Evolutionary conservation across 1,140 invertebrate genomes (phyloP).

Genomic region (Apocrypta bakeri): DNA sequence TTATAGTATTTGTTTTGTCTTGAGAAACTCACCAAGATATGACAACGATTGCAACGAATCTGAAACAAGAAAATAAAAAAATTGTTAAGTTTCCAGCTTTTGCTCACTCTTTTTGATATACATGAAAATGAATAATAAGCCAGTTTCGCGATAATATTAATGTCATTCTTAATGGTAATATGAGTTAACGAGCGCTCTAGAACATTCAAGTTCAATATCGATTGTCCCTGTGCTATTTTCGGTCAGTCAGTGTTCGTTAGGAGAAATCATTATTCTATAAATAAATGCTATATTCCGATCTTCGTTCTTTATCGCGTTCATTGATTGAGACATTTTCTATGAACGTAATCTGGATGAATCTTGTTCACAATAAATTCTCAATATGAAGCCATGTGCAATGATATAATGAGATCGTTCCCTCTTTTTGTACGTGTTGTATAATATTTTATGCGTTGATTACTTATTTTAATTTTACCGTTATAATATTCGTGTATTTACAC

Average conservation of each 20-base stretch:
- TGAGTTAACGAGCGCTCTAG: background rate
- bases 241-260: background rate
- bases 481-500: background rate
- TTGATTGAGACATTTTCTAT: background rate
- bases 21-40: conserved; percentile 69
- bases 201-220: conserved; percentile 12
- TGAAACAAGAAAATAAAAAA: conserved; percentile 70
- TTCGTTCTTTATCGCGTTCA: background rate
- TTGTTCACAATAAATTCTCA: background rate
- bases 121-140: too few relatives aligned
- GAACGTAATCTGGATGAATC: background rate
- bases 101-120: background rate
- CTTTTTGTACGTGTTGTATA: too few relatives aligned
- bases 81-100: conserved; percentile 31
- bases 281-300: conserved; percentile 6
- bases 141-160: background rate
- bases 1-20: conserved; percentile 32
- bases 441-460: too few relatives aligned
- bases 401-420: too few relatives aligned
- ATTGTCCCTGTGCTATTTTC: conserved; percentile 23
- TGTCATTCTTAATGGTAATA: background rate
- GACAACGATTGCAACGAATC: conserved; percentile 71
- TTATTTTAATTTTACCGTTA: too few relatives aligned
- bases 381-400: background rate
- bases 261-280: conserved; percentile 30